These are phyloP conservation scores for Porites divaricata DNA, from an alignment of 92 coral and sea anemone species.

Conservation along the genomic window DNA sequence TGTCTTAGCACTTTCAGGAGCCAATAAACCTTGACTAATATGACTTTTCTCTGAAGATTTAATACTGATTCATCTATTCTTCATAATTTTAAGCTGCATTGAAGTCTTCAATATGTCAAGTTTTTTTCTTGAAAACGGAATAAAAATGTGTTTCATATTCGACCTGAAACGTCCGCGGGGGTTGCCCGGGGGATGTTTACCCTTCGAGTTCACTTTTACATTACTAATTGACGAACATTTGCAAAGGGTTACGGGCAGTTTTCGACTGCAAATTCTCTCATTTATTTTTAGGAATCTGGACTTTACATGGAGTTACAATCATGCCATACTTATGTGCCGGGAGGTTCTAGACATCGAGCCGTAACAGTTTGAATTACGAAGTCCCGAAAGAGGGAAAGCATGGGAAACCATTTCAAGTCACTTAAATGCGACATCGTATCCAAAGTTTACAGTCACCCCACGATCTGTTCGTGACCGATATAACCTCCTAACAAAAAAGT, in stretches of 20 bases:
- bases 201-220: background rate
- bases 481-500: conserved; percentile 20
- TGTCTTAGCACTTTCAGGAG: too few relatives aligned
- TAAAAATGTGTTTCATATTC: too few relatives aligned
- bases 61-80: too few relatives aligned
- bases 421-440: conserved; percentile 6
- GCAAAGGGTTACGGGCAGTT: conserved; percentile 4
- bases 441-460: conserved; percentile 24
- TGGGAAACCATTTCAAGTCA: conserved; percentile 15
- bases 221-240: background rate
- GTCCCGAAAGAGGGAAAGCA: conserved; percentile 25
- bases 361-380: conserved; percentile 14
- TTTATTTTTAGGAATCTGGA: background rate
- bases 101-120: too few relatives aligned
- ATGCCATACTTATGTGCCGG: conserved; percentile 21
- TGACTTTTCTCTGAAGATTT: too few relatives aligned
- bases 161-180: too few relatives aligned
- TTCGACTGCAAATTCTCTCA: background rate
- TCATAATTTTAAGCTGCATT: too few relatives aligned
- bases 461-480: too few relatives aligned
- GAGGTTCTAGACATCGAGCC: conserved; percentile 38
- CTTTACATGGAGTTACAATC: background rate
- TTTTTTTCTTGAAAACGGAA: too few relatives aligned
- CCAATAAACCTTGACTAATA: too few relatives aligned
- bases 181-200: too few relatives aligned